A percentile compares a stretch with the other conserved stretches of the same genome.
Evolutionary conservation across 53 echinoderm and acorn worm genomes (phyloP).

Genomic region (Actinopyga echinites): DNA sequence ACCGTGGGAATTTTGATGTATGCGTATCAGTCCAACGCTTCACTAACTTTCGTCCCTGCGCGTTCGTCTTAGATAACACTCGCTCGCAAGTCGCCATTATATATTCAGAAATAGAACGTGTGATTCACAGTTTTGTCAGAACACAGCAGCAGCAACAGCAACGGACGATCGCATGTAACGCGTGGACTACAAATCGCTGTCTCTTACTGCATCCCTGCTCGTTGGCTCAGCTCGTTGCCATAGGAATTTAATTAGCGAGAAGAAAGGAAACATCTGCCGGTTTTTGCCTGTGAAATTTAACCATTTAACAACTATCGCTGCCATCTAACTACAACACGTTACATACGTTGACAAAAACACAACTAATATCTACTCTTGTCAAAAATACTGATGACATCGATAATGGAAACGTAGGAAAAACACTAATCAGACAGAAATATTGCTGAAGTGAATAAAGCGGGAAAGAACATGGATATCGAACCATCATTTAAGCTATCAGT

Average conservation of each 20-base stretch:
- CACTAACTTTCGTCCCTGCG: neutral
- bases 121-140: constrained; percentile 2
- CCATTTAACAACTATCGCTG: neutral
- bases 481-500: too few relatives aligned
- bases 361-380: too few relatives aligned
- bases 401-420: too few relatives aligned
- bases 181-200: too few relatives aligned
- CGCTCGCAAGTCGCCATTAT: constrained; percentile 2
- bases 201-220: too few relatives aligned
- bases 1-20: constrained; percentile 13
- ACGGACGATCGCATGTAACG: too few relatives aligned
- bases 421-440: too few relatives aligned
- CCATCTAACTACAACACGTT: neutral
- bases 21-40: constrained; percentile 25
- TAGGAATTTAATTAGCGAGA: constrained; percentile 45
- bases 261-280: constrained; percentile 13
- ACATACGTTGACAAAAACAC: too few relatives aligned
- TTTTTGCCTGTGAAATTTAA: constrained; percentile 5
- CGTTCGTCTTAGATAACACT: neutral
- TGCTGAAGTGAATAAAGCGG: too few relatives aligned
- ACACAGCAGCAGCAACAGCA: neutral
- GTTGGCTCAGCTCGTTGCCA: constrained; percentile 19
- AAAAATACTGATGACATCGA: too few relatives aligned
- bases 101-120: constrained; percentile 7
- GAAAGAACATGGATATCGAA: too few relatives aligned